Evolutionary conservation across 2,797 vertebrate species (phyloP).

Genomic region (Premnoplex brunnescens): DNA sequence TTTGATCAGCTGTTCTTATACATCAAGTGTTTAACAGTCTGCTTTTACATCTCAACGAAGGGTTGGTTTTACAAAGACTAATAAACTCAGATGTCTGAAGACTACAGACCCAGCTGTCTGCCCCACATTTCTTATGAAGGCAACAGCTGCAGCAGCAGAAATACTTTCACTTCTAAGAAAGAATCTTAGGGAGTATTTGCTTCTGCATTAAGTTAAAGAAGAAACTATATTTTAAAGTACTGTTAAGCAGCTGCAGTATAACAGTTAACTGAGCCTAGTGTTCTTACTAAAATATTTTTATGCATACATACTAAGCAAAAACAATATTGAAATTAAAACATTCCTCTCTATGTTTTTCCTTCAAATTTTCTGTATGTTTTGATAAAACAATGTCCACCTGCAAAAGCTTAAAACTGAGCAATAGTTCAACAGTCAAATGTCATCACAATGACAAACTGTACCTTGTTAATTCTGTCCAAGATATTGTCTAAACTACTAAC

Average conservation of each 20-base stretch:
- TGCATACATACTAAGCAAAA: neutral
- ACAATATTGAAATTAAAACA: neutral
- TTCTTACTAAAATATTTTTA: neutral
- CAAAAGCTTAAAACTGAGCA: neutral
- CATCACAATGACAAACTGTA: fast-evolving
- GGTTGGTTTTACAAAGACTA: neutral
- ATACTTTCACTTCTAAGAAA: neutral
- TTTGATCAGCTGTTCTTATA: neutral
- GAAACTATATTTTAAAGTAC: neutral
- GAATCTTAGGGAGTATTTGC: neutral
- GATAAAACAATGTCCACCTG: neutral
- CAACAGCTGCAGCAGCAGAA: neutral
- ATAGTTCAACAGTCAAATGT: neutral
- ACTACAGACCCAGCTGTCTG: neutral
- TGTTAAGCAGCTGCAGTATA: neutral
- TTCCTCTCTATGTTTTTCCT: neutral
- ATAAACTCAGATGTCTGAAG: neutral
- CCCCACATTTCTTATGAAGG: neutral
- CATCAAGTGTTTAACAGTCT: neutral
- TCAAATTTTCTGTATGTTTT: neutral
- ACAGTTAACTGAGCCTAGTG: neutral
- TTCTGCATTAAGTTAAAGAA: neutral
- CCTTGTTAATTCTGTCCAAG: neutral
- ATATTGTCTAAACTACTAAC: neutral
- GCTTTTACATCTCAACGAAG: neutral